Percentiles rank a stretch among this genome's conserved stretches.
Conservation (phyloP, 2,113 vertebrate genomes). For the Prochilodus magdalenae region DNA sequence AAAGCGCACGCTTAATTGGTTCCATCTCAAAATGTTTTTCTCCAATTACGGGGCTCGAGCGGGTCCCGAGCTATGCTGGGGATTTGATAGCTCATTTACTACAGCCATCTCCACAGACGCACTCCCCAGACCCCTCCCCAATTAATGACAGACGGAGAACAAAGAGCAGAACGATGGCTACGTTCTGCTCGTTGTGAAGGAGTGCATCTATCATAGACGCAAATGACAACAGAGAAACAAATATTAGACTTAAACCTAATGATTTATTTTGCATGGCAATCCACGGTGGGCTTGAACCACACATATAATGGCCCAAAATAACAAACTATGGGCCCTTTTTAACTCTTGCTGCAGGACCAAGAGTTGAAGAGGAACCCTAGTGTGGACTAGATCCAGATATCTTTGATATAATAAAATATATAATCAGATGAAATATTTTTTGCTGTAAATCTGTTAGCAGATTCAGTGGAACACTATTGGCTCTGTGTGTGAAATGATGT, state of each 20-base stretch:
- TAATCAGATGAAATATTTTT: no score
- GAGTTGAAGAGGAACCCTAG: no score
- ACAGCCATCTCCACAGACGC: constrained; percentile 32
- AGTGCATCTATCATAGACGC: not conserved
- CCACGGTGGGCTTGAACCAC: not conserved
- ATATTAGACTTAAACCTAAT: not conserved
- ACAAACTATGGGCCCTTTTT: no score
- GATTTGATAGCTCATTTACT: constrained; percentile 49
- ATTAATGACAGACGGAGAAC: constrained; percentile 41
- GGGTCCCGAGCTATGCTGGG: constrained; percentile 28
- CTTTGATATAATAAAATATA: no score
- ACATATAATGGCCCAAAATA: not conserved
- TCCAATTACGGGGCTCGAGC: constrained; percentile 48
- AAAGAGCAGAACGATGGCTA: constrained; percentile 23
- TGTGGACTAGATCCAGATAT: no score
- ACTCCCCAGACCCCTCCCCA: constrained; percentile 34
- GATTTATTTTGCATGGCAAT: not conserved
- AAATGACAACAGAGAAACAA: not conserved
- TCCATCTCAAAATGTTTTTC: constrained; percentile 53
- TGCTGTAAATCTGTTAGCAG: no score
- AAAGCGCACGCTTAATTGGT: constrained; percentile 52
- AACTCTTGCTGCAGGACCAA: no score
- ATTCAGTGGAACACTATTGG: no score
- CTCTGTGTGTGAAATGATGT: no score
- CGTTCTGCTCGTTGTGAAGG: not conserved